Evolutionary conservation across 1,140 invertebrate genomes (phyloP), one percentile per base, ranked within the genome.

Genomic region (Ceratosolen fusciceps): DNA sequence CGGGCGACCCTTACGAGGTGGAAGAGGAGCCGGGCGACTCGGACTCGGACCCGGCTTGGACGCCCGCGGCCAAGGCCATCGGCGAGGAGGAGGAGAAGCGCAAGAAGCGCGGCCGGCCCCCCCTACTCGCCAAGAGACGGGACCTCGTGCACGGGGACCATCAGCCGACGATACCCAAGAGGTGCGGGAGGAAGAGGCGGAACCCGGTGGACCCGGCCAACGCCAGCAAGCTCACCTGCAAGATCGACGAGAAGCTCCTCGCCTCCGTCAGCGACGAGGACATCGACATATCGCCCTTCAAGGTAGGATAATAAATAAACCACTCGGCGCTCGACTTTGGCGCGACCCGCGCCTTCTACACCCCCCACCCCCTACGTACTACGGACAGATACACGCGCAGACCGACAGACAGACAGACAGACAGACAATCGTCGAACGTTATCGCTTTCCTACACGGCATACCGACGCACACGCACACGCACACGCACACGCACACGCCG

Each of bases 1-100:
- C 85, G 79, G 89, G 87, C 65, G 88, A 91, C 80, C 88, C 89
- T 73, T 89, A 86, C 39, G 88, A 90, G 60, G 90, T 91, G 5
- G 91, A 91, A 39, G 90, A 92, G 74, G 90, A 92, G 76, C 86
- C 88, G 37, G 88, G 87, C 52, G 93, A 94, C 87, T 94, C 93
- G 10, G 93, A 94, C 87, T 93, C 92, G 16, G 94, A 95, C 91
- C 94, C 94, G 14, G 93, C 93, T 10, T 95, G 94, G 94, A 94
- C 93, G 26, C 94, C 94, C 9, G 91, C 92, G 70, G 90, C 91
- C 37, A 93, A 92, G 84, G 74, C 86, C 31, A 78, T 85, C 49
- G 87, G 86, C 0, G 88, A 90, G 2, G 88, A 90, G 31, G 88
- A 88, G 9, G 86, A 89, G 0, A 88, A 88, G 37, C 86, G 86